Conservation (phyloP, 2,888 invertebrate genomes). For the Brachypterus glaber region DNA sequence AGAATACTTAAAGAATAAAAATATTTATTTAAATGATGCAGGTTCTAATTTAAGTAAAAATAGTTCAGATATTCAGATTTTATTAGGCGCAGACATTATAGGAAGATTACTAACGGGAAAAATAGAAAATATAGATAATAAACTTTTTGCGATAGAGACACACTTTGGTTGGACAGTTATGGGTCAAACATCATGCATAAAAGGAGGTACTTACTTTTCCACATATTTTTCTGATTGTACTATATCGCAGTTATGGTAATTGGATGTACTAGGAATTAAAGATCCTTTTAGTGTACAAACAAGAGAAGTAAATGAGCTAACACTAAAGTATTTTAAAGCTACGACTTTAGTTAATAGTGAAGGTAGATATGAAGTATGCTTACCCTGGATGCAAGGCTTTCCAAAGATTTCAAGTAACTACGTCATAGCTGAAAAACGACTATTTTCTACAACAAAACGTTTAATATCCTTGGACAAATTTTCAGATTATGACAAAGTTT, state of each 20-base stretch:
- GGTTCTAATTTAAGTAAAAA: too few species aligned
- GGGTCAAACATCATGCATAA: too few species aligned
- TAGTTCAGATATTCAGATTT: too few species aligned
- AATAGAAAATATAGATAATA: too few species aligned
- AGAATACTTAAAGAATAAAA: too few species aligned
- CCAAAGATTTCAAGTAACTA: conserved; percentile 14
- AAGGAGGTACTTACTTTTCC: too few species aligned
- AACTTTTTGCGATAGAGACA: too few species aligned
- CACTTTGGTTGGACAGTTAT: too few species aligned
- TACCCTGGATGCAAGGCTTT: conserved; percentile 17
- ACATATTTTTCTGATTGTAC: too few species aligned
- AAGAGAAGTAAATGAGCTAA: conserved; percentile 17
- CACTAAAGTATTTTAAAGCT: conserved; percentile 24
- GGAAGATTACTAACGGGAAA: too few species aligned
- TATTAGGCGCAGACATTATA: too few species aligned
- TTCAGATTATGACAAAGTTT: conserved; percentile 12
- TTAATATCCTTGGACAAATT: conserved; percentile 5
- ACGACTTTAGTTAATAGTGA: conserved; percentile 11
- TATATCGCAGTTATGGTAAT: conserved; percentile 10
- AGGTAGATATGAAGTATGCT: conserved; percentile 17
- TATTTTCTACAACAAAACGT: conserved; percentile 6
- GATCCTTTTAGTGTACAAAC: conserved; percentile 8
- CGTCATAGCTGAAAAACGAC: conserved; percentile 12
- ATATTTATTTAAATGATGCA: too few species aligned
- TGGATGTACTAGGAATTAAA: conserved; percentile 12